phyloP scores from a whole-genome alignment of 2,888 invertebrate genomes.

The Ypsolopha scabrella region DNA sequence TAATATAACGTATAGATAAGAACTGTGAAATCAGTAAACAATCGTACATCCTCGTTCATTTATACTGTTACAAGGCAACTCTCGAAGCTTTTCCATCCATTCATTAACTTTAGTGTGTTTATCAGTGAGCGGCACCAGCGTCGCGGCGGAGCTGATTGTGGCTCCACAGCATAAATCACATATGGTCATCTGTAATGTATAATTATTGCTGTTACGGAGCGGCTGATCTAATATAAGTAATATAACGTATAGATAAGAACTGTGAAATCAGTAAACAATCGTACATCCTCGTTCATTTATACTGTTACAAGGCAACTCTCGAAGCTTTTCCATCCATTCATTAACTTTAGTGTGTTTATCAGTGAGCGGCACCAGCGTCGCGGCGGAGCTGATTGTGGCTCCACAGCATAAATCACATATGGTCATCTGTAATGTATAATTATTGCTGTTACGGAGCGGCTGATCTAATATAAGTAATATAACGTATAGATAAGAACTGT shows the following conservation, averaged over 20 bases:
- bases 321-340: constrained; percentile 43
- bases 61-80: constrained; percentile 30
- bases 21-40: background rate
- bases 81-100: constrained; percentile 45
- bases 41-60: constrained; percentile 34
- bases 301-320: constrained; percentile 28
- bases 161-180: constrained; percentile 50
- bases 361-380: constrained; percentile 40
- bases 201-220: background rate
- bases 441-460: too few relatives aligned
- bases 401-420: constrained; percentile 49
- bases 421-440: constrained; percentile 33
- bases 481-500: background rate
- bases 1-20: background rate
- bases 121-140: constrained; percentile 40
- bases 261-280: background rate
- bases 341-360: constrained; percentile 34
- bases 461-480: background rate
- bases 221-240: background rate
- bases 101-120: constrained; percentile 32
- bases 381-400: constrained; percentile 53
- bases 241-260: background rate
- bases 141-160: constrained; percentile 50
- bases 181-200: constrained; percentile 38
- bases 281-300: constrained; percentile 35